A percentile compares a stretch with the other conserved stretches of the same genome.
Conservation (phyloP, 2,888 invertebrate genomes). For the Brachypterus glaber region DNA sequence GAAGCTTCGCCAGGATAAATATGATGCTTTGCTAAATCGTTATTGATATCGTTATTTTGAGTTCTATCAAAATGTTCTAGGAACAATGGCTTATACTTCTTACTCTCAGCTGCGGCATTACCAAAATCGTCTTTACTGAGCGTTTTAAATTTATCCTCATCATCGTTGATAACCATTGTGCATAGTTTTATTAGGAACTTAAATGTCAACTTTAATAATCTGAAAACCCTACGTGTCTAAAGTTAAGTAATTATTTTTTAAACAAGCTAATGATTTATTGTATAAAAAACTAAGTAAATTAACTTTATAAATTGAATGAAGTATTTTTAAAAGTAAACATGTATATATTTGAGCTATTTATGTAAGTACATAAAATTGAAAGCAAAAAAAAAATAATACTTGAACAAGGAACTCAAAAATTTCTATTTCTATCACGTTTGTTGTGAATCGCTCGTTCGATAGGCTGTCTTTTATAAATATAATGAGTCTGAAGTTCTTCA, state of each 20-base stretch:
- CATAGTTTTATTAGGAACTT: no score
- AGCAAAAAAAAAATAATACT: conserved; percentile 1
- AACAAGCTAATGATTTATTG: no score
- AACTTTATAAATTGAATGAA: no score
- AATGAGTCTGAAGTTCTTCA: conserved; percentile 85
- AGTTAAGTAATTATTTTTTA: no score
- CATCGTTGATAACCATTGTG: conserved; percentile 89
- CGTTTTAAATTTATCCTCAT: conserved; percentile 47
- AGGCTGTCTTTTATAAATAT: conserved; percentile 93
- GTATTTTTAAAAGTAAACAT: no score
- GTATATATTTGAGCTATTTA: no score
- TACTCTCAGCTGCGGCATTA: conserved; percentile 70
- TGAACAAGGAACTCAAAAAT: conserved; percentile 25
- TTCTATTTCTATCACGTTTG: conserved; percentile 26
- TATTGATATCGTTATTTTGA: conserved; percentile 10
- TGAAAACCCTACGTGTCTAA: no score
- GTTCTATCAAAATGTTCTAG: conserved; percentile 94
- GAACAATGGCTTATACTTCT: conserved; percentile 86
- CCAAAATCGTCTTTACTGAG: conserved; percentile 61
- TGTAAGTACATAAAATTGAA: no score
- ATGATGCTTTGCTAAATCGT: conserved; percentile 1
- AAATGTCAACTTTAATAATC: no score
- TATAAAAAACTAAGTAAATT: no score
- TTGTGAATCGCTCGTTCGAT: conserved; percentile 45
- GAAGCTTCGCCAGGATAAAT: conserved; percentile 1